Evolutionary conservation across 2,888 invertebrate genomes (phyloP), one percentile per base, ranked within the genome.

Genomic region (Xiphydria camelus): DNA sequence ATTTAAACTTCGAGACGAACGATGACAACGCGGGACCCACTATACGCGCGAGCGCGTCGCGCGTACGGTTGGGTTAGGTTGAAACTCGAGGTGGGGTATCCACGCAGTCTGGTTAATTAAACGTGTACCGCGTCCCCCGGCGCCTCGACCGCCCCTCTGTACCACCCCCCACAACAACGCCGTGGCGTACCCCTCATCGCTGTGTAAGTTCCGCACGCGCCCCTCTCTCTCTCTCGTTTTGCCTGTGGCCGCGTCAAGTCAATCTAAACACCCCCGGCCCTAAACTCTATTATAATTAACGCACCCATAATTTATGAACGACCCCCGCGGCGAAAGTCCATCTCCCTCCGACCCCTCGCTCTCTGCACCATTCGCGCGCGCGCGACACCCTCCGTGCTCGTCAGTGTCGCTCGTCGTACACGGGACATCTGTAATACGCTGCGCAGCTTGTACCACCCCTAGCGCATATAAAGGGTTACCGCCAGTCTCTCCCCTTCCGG

Each of bases 211-310:
- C 12, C 14, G 10, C 5, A 14, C 5, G 10, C 26, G 10, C 3
- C 10, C 26, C 26, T 26, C 26, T 4, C 14, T 26, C 26, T 26
- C 26, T 10, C 26, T 36, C 25, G 21, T 20, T 15, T 35, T 15
- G 22, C 15, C 17, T 2, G n/a, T 17, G 29, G n/a, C 18, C 33
- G 39, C 29, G 47, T 57, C 49, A 45, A 55, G 57, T 62, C 60
- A 57, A 62, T 61, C 53, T 59, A 56, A 64, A 61, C 59, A 54
- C 47, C 48, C 35, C 35, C 37, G 42, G 26, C 49, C 49, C 45
- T 51, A 45, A 60, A 57, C 61, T 62, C 54, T 50, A 55, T 62
- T 61, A 66, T 62, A 62, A 63, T 68, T 68, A 66, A 57, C 53
- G 53, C 41, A 49, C 44, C 48, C 56, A 60, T 67, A 63, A 68